Percentiles rank a stretch among this genome's conserved stretches.
Evolutionary conservation across 2,888 invertebrate species (phyloP).

Genomic region (Frankliniella intonsa): DNA sequence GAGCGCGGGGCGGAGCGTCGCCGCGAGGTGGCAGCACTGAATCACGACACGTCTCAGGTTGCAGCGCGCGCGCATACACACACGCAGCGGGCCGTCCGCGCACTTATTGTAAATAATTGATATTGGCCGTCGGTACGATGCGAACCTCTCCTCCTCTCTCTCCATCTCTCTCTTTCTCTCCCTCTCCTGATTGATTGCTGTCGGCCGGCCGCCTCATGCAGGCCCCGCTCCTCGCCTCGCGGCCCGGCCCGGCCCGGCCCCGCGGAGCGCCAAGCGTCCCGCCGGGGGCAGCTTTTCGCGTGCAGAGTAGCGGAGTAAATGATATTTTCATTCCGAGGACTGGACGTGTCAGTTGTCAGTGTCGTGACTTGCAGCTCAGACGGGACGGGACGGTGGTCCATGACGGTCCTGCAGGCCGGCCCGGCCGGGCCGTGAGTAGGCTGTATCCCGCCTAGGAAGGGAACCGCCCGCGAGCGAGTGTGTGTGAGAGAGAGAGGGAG

Average conservation of each 20-base stretch:
- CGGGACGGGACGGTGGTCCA: background rate
- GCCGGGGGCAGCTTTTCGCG: slow-evolving; percentile 24
- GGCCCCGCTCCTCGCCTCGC: background rate
- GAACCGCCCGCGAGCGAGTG: background rate
- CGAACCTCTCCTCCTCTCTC: background rate
- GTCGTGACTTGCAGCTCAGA: background rate
- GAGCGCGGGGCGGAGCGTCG: background rate
- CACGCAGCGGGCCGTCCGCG: background rate
- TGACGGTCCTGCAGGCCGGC: background rate
- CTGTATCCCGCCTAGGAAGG: background rate
- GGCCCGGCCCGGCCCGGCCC: too few species aligned
- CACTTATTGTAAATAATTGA: slow-evolving; percentile 17
- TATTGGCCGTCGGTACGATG: slow-evolving; percentile 4
- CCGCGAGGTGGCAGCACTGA: background rate
- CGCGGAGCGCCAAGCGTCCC: background rate
- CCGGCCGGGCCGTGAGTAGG: background rate
- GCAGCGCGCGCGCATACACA: background rate
- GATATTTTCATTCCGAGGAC: slow-evolving; percentile 18
- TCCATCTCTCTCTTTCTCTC: background rate
- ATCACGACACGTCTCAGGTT: too few species aligned
- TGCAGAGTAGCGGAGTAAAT: slow-evolving; percentile 17
- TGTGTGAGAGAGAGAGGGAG: background rate
- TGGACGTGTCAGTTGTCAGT: slow-evolving; percentile 12
- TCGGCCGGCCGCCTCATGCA: background rate
- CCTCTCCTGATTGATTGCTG: slow-evolving; percentile 3